phyloP scores from a whole-genome alignment of 2,797 vertebrate genomes.

The Syngnathus rostellatus region DNA sequence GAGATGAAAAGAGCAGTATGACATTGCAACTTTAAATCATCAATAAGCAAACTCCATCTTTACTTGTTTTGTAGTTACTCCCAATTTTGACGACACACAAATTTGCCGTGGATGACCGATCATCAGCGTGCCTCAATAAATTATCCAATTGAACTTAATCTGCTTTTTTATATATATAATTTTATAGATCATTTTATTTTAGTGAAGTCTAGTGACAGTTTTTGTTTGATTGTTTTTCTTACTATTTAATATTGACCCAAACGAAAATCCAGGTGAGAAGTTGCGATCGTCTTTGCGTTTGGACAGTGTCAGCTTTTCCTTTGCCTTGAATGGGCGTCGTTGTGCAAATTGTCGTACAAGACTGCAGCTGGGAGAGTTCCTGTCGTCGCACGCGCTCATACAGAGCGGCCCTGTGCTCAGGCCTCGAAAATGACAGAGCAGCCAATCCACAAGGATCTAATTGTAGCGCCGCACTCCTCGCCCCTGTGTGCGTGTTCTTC shows the following conservation, averaged over 20 bases:
- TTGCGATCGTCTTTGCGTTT: not conserved
- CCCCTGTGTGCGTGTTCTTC: conserved; percentile 18
- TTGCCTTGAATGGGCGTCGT: not conserved
- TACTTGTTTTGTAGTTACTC: not conserved
- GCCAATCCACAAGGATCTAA: conserved; percentile 67
- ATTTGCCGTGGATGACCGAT: not conserved
- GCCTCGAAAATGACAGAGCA: conserved; percentile 63
- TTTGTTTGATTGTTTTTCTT: not conserved
- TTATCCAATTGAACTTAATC: not conserved
- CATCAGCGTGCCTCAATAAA: not conserved
- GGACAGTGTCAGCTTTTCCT: not conserved
- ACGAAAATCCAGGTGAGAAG: not conserved
- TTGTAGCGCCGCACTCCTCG: conserved; percentile 56
- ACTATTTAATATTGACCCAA: not conserved
- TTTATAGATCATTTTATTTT: no score
- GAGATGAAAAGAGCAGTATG: not conserved
- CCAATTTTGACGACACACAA: not conserved
- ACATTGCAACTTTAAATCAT: not conserved
- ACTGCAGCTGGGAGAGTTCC: conserved; percentile 12
- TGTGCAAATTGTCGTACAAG: conserved; percentile 1
- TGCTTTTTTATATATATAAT: not conserved
- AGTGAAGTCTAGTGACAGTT: not conserved
- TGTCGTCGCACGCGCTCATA: conserved; percentile 16
- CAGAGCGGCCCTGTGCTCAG: conserved; percentile 25
- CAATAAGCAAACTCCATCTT: not conserved